These are phyloP conservation scores for Paraplagusia blochii DNA, from an alignment of 2,113 vertebrate species.

Conservation along the genomic window DNA sequence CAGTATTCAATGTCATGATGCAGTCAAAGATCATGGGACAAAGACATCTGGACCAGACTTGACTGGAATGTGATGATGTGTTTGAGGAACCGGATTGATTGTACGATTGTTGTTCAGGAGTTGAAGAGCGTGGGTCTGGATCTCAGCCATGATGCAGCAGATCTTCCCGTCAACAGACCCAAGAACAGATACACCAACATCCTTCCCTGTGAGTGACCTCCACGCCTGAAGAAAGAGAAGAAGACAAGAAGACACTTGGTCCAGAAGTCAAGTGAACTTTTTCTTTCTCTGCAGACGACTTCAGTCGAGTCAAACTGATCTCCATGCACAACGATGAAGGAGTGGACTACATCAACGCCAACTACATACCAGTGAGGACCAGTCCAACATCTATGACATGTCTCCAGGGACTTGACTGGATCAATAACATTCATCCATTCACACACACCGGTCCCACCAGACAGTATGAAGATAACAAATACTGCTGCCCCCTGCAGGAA, in stretches of 20 bases:
- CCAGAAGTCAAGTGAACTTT: background rate
- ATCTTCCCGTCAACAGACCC: conserved; percentile 89
- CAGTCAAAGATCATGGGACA: too few relatives aligned
- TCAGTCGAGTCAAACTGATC: conserved; percentile 90
- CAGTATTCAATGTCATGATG: too few relatives aligned
- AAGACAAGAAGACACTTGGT: too few relatives aligned
- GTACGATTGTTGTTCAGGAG: conserved; percentile 73
- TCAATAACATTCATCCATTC: too few relatives aligned
- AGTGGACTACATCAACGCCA: conserved; percentile 95
- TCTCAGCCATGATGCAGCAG: conserved; percentile 91
- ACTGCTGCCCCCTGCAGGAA: too few relatives aligned
- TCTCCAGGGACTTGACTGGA: too few relatives aligned
- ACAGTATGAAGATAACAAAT: too few relatives aligned
- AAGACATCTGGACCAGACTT: too few relatives aligned
- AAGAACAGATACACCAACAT: conserved; percentile 99
- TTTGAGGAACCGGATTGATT: too few relatives aligned
- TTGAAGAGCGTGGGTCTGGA: conserved; percentile 91
- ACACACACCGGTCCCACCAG: too few relatives aligned
- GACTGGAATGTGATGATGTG: too few relatives aligned
- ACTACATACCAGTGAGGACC: conserved; percentile 90
- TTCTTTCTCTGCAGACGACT: conserved; percentile 81
- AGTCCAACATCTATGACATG: background rate
- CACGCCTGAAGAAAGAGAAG: too few relatives aligned
- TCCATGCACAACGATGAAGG: conserved; percentile 92
- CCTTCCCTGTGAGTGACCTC: conserved; percentile 83